Percentiles rank a stretch among this genome's conserved stretches.
These are phyloP conservation scores for Alcis repandata DNA, from an alignment of 2,888 invertebrate genomes.

Conservation along the genomic window DNA sequence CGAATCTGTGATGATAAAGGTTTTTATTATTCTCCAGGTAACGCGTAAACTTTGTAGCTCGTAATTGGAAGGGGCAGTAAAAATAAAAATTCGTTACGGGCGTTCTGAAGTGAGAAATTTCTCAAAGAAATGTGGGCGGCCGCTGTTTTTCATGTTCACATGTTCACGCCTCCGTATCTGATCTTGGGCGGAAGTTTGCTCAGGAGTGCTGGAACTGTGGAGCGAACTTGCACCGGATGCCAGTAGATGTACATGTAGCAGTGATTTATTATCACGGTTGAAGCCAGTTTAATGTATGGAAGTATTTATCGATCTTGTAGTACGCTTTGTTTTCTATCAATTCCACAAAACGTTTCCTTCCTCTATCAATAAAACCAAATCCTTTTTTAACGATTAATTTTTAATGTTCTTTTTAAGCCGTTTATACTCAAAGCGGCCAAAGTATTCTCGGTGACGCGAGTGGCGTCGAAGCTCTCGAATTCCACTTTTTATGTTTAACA, in stretches of 20 bases:
- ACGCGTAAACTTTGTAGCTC: constrained; percentile 60
- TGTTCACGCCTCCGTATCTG: constrained; percentile 39
- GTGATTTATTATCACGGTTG: constrained; percentile 11
- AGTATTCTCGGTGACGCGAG: no score
- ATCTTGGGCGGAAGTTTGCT: constrained; percentile 48
- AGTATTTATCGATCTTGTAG: neutral
- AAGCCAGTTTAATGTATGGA: neutral
- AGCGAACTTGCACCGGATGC: constrained; percentile 40
- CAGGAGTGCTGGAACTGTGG: constrained; percentile 39
- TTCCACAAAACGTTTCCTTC: neutral
- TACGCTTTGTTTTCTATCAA: neutral
- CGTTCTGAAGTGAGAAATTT: constrained; percentile 35
- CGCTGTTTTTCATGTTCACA: constrained; percentile 28
- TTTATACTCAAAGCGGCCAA: no score
- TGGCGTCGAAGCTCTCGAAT: no score
- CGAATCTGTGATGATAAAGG: constrained; percentile 67
- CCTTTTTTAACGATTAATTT: no score
- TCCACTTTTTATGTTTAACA: no score
- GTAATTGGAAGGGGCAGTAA: constrained; percentile 62
- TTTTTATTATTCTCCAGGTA: constrained; percentile 68
- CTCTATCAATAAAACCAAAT: neutral
- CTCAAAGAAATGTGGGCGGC: constrained; percentile 4
- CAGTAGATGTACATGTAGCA: constrained; percentile 5
- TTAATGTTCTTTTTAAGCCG: no score
- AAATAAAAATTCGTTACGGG: constrained; percentile 54